phyloP scores from a whole-genome alignment of 2,113 vertebrate species.

The Elephantulus edwardii region DNA sequence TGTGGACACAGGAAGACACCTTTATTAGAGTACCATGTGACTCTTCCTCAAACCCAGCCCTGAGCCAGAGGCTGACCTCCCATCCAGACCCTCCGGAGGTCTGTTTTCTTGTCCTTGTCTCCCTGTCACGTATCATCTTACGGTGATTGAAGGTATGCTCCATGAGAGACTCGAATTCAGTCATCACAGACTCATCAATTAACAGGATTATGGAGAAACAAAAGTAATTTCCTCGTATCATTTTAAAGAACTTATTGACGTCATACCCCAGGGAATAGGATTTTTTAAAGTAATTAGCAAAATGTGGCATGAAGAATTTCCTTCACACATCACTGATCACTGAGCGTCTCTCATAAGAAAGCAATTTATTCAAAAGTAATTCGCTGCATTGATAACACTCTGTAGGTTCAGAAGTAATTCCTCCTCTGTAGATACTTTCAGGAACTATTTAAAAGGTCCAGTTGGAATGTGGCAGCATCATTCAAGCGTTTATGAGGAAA shows the following conservation, averaged over 20 bases:
- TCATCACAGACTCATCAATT: background rate
- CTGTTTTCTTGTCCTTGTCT: too few species aligned
- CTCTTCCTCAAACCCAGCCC: background rate
- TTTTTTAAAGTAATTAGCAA: background rate
- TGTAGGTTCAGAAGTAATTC: background rate
- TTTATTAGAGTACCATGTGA: rapidly evolving
- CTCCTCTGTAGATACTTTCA: background rate
- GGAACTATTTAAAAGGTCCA: background rate
- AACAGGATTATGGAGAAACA: background rate
- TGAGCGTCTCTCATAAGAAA: background rate
- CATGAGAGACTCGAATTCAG: background rate
- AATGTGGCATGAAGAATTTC: background rate
- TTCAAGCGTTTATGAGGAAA: background rate
- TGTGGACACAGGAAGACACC: background rate
- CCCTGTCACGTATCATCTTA: background rate
- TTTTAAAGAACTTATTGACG: background rate
- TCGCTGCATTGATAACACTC: background rate
- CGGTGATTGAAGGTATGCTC: background rate
- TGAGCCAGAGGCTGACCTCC: rapidly evolving
- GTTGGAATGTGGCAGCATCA: background rate
- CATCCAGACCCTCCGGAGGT: too few species aligned
- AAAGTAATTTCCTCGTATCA: background rate
- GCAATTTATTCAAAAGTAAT: background rate
- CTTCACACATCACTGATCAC: background rate
- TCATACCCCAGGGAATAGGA: background rate